Conservation (phyloP, 1,140 invertebrate species). For the Amphibalanus amphitrite region DNA sequence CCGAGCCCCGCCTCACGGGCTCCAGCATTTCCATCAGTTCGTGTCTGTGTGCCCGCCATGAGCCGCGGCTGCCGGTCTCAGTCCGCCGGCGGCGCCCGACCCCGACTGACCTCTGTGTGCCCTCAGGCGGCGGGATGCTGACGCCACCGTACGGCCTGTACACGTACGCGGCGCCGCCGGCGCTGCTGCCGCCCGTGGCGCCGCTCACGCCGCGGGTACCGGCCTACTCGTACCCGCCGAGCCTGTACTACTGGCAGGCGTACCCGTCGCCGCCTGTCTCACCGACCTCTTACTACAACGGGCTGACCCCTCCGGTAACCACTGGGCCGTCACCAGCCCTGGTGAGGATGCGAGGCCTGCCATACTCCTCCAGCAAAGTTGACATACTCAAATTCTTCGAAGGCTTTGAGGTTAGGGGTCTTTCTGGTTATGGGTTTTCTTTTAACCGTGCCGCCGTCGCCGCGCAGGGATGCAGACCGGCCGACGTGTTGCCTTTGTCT, state of each 20-base stretch:
- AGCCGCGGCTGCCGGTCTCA: neutral
- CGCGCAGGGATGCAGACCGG: neutral
- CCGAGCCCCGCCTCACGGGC: too few relatives aligned
- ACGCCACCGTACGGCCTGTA: constrained; percentile 27
- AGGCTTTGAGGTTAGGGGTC: constrained; percentile 30
- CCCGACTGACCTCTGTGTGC: neutral
- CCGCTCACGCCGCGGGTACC: constrained; percentile 34
- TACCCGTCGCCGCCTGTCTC: constrained; percentile 81
- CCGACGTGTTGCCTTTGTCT: neutral
- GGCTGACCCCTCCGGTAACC: constrained; percentile 25
- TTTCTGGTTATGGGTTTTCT: constrained; percentile 10
- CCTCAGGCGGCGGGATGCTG: constrained; percentile 36
- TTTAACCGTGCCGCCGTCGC: neutral
- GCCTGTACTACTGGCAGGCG: constrained; percentile 58
- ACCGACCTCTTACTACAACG: constrained; percentile 59
- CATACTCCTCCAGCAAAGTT: constrained; percentile 5
- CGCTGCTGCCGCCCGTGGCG: constrained; percentile 25
- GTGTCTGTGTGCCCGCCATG: neutral
- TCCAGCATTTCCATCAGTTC: too few relatives aligned
- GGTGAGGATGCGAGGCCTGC: constrained; percentile 6
- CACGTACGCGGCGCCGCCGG: constrained; percentile 26
- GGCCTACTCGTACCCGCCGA: constrained; percentile 23
- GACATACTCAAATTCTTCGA: constrained; percentile 32
- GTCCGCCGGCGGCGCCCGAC: neutral
- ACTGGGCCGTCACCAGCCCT: neutral